Conservation (phyloP, 2,888 invertebrate species). For the Eilema caniola region DNA sequence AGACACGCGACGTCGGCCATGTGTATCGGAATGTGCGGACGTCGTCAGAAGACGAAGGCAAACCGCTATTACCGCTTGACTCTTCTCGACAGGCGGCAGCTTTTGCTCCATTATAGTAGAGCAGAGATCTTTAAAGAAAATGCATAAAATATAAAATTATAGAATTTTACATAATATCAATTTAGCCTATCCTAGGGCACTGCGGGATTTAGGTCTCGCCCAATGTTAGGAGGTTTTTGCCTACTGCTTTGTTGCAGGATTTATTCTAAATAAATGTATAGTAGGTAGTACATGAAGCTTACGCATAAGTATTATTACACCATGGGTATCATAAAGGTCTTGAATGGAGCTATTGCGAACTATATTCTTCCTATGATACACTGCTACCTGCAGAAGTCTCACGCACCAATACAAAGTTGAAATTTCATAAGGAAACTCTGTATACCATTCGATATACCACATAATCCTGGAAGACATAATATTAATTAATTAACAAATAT, state of each 20-base stretch:
- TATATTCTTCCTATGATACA: conserved; percentile 36
- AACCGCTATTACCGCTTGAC: conserved; percentile 67
- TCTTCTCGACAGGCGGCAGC: conserved; percentile 69
- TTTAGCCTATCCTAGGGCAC: too few species aligned
- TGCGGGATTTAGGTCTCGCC: too few species aligned
- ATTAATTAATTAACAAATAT: neutral
- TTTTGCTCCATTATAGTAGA: conserved; percentile 66
- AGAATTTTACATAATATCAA: neutral
- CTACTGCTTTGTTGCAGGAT: too few species aligned
- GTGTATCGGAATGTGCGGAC: conserved; percentile 39
- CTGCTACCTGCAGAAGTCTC: conserved; percentile 64
- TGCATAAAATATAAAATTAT: neutral
- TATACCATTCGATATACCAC: conserved; percentile 83
- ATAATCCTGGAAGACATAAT: conserved; percentile 62
- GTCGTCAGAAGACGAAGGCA: conserved; percentile 66
- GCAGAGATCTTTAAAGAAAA: conserved; percentile 65
- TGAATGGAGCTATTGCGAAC: conserved; percentile 45
- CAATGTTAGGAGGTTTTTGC: too few species aligned
- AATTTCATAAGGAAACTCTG: conserved; percentile 72
- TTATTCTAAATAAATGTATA: neutral
- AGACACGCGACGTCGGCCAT: conserved; percentile 32
- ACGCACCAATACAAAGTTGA: conserved; percentile 75
- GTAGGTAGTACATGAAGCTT: conserved; percentile 35
- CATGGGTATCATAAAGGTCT: conserved; percentile 72
- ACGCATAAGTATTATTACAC: conserved; percentile 76